Percentiles rank a stretch among this genome's conserved stretches.
phyloP scores from a whole-genome alignment of 1,140 invertebrate species.

The Coelopa frigida region DNA sequence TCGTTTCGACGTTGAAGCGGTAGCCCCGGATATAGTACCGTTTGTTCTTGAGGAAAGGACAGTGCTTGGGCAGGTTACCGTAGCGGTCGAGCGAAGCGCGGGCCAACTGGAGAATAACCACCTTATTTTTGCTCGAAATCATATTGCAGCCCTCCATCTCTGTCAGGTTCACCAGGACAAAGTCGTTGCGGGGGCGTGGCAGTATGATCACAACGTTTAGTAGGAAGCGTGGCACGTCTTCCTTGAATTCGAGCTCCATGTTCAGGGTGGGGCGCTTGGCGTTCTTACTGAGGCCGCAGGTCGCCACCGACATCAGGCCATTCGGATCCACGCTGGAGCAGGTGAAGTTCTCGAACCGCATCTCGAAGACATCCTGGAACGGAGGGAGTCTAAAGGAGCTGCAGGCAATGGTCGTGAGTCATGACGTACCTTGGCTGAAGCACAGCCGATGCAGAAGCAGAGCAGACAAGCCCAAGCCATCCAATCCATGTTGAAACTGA shows the following conservation, averaged over 20 bases:
- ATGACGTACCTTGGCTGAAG: too few relatives aligned
- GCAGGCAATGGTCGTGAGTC: too few relatives aligned
- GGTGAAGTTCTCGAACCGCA: constrained; percentile 20
- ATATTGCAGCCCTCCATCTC: not conserved
- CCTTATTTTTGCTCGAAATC: not conserved
- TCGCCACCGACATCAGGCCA: not conserved
- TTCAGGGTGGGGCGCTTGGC: not conserved
- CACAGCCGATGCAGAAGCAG: too few relatives aligned
- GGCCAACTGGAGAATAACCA: not conserved
- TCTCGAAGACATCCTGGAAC: constrained; percentile 19
- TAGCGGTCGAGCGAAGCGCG: not conserved
- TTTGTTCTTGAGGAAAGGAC: not conserved
- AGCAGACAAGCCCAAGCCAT: too few relatives aligned
- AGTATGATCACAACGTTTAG: not conserved
- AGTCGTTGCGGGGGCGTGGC: not conserved
- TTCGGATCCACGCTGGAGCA: constrained; percentile 21
- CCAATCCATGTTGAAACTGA: too few relatives aligned
- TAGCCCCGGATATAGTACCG: not conserved
- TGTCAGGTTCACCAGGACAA: not conserved
- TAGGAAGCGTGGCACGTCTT: not conserved
- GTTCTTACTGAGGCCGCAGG: not conserved
- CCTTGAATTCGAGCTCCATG: not conserved
- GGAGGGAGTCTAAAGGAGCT: too few relatives aligned
- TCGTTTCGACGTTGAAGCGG: not conserved
- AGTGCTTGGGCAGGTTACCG: not conserved